Conservation (phyloP, 2,113 vertebrate genomes). For the Bombycilla garrulus region DNA sequence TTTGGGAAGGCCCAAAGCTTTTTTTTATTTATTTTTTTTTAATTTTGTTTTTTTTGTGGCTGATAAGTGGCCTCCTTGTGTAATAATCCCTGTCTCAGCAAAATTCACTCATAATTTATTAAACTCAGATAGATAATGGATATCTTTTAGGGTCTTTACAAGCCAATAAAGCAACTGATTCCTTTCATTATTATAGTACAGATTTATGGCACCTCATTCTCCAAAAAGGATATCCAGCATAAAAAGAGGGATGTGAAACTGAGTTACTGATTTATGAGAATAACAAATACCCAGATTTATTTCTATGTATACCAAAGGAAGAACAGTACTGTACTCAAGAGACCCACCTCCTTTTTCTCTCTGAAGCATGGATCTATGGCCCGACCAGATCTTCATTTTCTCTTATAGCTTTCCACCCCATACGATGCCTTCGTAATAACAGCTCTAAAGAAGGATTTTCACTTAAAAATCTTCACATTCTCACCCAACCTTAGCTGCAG, state of each 20-base stretch:
- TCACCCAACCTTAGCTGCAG: not conserved
- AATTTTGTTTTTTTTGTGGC: not conserved
- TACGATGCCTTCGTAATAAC: not conserved
- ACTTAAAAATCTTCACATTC: not conserved
- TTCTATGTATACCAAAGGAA: not conserved
- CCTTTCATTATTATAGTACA: not conserved
- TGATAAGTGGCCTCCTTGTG: not conserved
- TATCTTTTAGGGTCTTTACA: not conserved
- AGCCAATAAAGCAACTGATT: not conserved
- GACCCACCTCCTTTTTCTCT: not conserved
- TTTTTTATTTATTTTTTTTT: too few species aligned
- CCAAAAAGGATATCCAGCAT: not conserved
- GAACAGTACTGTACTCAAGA: not conserved
- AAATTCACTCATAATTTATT: slow-evolving; percentile 12
- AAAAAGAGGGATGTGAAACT: not conserved
- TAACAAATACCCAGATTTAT: not conserved
- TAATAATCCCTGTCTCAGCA: not conserved
- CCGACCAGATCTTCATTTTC: not conserved
- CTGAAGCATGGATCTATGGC: not conserved
- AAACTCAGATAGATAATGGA: not conserved
- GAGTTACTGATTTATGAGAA: not conserved
- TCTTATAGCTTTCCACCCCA: not conserved
- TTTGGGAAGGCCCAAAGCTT: not conserved
- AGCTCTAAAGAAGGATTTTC: slow-evolving; percentile 24
- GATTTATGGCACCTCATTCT: not conserved